A percentile compares a stretch with the other conserved stretches of the same genome.
Evolutionary conservation across 1,140 invertebrate species (phyloP).

Genomic region (Globodera rostochiensis): DNA sequence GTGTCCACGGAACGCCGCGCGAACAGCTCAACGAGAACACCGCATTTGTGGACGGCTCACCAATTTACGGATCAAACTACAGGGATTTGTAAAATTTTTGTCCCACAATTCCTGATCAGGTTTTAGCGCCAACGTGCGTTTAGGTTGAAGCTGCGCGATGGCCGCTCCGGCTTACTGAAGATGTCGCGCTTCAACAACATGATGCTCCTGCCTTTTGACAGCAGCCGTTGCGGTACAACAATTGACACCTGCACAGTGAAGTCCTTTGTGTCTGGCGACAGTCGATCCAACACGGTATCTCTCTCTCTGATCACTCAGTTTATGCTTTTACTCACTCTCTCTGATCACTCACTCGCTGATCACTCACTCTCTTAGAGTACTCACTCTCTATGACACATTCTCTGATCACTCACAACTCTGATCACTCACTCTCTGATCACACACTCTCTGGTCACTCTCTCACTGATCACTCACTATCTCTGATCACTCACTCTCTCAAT

Average conservation of each 20-base stretch:
- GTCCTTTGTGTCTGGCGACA: conserved; percentile 62
- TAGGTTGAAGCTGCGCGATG: conserved; percentile 57
- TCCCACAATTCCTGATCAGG: too few species aligned
- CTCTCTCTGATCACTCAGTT: too few species aligned
- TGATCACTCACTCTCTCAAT: too few species aligned
- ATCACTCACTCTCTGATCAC: conserved; percentile 2
- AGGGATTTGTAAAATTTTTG: conserved; percentile 52
- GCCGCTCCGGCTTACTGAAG: conserved; percentile 63
- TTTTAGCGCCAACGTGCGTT: not conserved
- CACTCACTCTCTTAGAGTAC: too few species aligned
- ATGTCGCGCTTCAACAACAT: conserved; percentile 61
- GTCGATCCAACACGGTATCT: conserved; percentile 48
- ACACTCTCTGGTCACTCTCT: too few species aligned
- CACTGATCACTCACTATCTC: too few species aligned
- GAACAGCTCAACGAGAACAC: conserved; percentile 64
- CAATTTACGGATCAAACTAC: conserved; percentile 60
- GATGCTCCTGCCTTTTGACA: conserved; percentile 60
- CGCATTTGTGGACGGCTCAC: conserved; percentile 58
- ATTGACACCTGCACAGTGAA: conserved; percentile 49
- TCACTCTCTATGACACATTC: too few species aligned
- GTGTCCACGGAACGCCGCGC: conserved; percentile 47
- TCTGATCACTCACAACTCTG: too few species aligned
- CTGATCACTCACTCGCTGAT: too few species aligned
- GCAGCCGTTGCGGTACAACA: conserved; percentile 49
- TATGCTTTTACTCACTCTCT: too few species aligned